Base-by-base conservation (phyloP, 2,888 invertebrate genomes). In the Cryptosula pallasiana region DNA sequence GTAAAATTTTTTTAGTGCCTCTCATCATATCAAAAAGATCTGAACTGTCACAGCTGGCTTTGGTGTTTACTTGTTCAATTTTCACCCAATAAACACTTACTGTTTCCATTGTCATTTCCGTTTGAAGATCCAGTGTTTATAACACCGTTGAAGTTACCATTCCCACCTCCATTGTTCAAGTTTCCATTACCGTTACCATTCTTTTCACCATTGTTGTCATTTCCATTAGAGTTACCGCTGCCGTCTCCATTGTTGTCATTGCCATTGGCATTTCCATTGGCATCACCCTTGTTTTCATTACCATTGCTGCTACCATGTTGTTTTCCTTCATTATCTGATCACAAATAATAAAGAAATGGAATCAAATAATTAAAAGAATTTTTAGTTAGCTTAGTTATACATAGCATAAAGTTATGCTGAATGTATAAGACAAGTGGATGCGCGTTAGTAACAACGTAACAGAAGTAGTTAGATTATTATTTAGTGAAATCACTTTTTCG, bases 101-200 rank as follows among this genome's bases (percentile, higher is more conserved):
- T 25, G 32, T 63, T 63, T 63, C 63, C 63, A 32, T 63, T 63
- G 29, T 63, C 63, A 5, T 63, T 63, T 63, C 63, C 63, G 32
- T 63, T 63, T 25, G 5, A 5, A 32, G 32, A 32, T 27, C 63
- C 63, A 32, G 27, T 34, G 63, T 63, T 63, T n/a, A 29, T 32
- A 1, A 63, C 63, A 32, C 63, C 63, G 32, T 63, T 63, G 3
- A 63, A 63, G 63, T 63, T 63, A 13, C 63, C 63, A 32, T 63
- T 63, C 13, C 32, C 63, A 63, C 32, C 27, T 27, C 63, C 63
- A 9, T n/a, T 27, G 32, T 63, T 63, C 3, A 63, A n/a, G 32
- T 63, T 63, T 5, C 63, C 63, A 63, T 63, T 63, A 27, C 27
- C 27, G 63, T 63, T 63, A 63, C 63, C 63, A 63, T 63, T 63